Base-by-base conservation (phyloP, 2,113 vertebrate species). In the Salvelinus sp. region DNA sequence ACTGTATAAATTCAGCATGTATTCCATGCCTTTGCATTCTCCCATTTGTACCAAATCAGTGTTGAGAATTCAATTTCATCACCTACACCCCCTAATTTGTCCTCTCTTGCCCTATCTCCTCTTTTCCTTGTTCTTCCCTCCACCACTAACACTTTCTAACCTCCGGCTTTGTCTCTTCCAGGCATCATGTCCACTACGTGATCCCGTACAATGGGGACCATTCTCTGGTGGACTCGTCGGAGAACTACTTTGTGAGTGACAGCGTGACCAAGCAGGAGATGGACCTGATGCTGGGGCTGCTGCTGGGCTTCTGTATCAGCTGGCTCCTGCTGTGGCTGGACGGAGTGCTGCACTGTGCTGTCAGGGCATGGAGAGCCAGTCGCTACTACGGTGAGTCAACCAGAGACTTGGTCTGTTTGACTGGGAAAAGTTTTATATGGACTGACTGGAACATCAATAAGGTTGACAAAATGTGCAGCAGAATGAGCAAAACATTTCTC, bases 231-330 rank as follows among this genome's bases (percentile, higher is more conserved):
- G 97, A 98, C 89, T 98, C 97, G 18, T 97, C 98, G 0, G 97
- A 99, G 92, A 99, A 99, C 87, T 99, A 99, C 94, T 99, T 99
- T 93, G 97, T 99, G 92, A 99, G 97, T 44, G 97, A 98, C 95
- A 99, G 96, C 90, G 97, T 99, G 91, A 99, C 97, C 90, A 99
- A 99, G 95, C 98, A 99, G 88, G 98, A 99, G 95, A 98, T 99
- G 75, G 97, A 99, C 82, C 95, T 99, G 91, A 98, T 99, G 97
- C 92, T 99, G 92, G 98, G 98, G 87, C 93, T 99, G 87, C 94
- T 99, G 91, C 91, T 99, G 85, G 98, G 98, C 75, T 99, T 99
- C 94, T 98, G 97, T 91, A 98, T 98, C 92, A 99, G 98, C 92
- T 99, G 98, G 98, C 95, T 99, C 89, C 94, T 99, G 90, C 92